Base-by-base conservation (phyloP, 1,140 invertebrate species). In the Drosophila setifemur region DNA sequence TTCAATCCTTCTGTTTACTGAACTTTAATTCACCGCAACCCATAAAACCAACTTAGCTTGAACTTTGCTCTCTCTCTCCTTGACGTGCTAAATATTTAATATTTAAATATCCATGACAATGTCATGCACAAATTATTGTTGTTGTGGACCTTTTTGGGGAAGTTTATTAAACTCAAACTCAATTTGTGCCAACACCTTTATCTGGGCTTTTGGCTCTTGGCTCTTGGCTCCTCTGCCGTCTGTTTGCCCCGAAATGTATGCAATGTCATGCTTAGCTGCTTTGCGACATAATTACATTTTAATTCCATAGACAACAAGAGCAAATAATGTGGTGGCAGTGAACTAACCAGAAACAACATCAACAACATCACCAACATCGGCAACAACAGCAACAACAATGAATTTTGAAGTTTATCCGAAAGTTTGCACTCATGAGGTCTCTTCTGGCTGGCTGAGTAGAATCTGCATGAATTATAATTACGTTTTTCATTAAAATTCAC, bases 391-490 rank as follows among this genome's bases (percentile, higher is more conserved):
- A 78, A 66, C 63, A 58, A 54, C 63, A 71, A 47, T 69, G 25
- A 61, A 64, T 29, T 64, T 66, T 74, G 53, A 85, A 83, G 49
- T 83, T 73, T 72, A 73, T 85, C 63, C 31, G 35, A 83, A 83
- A 85, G 61, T 85, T 85, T 85, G 45, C 69, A 78, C 68, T 67
- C 60, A 63, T 77, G 73, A 70, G 66, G 37, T 43, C 37, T 50
- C 53, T 71, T 60, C 44, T 49, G 37, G 53, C 49, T 66, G 73
- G 50, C 55, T 47, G 70, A 35, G 64, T 52, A 43, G 66, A 83
- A 85, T 83, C 79, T 74, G 79, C 79, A 83, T 83, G 79, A 85
- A 83, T 83, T 79, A 85, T 83, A 83, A 85, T 83, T 83, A 83
- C 86, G 67, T 79, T 83, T 83, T 85, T 85, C 79, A 83, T 83